Base-by-base conservation (phyloP, 1,140 invertebrate species). In the Leptestheria dahalacensis region DNA sequence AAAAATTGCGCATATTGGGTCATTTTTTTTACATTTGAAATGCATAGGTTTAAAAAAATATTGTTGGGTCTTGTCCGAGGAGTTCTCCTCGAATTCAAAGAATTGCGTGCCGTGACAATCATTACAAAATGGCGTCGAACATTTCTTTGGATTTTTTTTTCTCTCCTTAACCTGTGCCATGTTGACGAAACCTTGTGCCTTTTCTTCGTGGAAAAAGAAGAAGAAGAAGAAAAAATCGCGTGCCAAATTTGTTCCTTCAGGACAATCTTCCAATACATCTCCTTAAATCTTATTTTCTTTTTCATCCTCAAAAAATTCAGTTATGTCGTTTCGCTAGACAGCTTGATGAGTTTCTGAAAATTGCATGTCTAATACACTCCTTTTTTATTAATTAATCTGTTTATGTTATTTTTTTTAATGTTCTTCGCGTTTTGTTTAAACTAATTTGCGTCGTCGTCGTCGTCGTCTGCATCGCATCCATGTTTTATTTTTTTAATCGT, bases 61-160 rank as follows among this genome's bases (percentile, higher is more conserved):
- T n/a, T n/a, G n/a, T n/a, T n/a, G n/a, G n/a, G n/a, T n/a, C n/a
- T n/a, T n/a, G n/a, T n/a, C n/a, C n/a, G n/a, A 24, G 46, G 46
- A n/a, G 11, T 25, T 52, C 28, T 52, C n/a, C n/a, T 52, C 3
- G 20, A 52, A 23, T 21, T 52, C 1, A 23, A 52, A 29, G 15
- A 33, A 54, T 55, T 55, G 26, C 15, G 48, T 50, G 33, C 28
- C 53, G 23, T 33, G 21, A 41, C 15, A 55, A 55, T 20, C 53
- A 55, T 26, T 26, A 55, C 26, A 55, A 15, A 50, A 18, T n/a
- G 20, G 20, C n/a, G n/a, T n/a, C n/a, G n/a, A n/a, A n/a, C n/a
- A n/a, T n/a, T n/a, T n/a, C n/a, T n/a, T n/a, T n/a, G n/a, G n/a
- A n/a, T n/a, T n/a, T n/a, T n/a, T n/a, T n/a, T n/a, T n/a, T n/a